phyloP scores from a whole-genome alignment of 2,113 vertebrate species.

The Pteronura brasiliensis region DNA sequence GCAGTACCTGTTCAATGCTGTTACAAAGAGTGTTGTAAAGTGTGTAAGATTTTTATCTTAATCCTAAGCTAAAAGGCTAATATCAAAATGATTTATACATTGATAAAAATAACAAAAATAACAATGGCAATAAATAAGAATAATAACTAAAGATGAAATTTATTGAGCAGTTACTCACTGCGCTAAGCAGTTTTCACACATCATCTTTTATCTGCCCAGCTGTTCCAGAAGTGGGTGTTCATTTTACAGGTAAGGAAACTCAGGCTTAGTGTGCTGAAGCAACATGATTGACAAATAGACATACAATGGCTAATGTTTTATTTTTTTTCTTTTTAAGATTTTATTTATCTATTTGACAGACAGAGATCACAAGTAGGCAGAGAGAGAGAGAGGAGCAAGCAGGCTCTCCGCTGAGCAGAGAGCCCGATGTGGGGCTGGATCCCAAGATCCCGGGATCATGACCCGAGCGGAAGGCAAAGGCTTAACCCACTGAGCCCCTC shows the following conservation, averaged over 20 bases:
- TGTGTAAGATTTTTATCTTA: too few species aligned
- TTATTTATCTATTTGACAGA: too few species aligned
- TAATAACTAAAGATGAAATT: not conserved
- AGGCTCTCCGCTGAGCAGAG: too few species aligned
- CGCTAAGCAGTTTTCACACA: not conserved
- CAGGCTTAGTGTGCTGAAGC: not conserved
- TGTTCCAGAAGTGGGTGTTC: not conserved
- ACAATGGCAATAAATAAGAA: not conserved
- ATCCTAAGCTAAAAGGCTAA: not conserved
- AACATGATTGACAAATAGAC: not conserved
- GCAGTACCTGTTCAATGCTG: not conserved
- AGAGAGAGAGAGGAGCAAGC: too few species aligned
- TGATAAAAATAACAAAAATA: not conserved
- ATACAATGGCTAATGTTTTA: not conserved
- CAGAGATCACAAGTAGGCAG: too few species aligned
- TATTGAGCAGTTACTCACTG: not conserved
- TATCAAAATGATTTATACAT: not conserved
- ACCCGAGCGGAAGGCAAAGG: too few species aligned
- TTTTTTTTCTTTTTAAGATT: too few species aligned
- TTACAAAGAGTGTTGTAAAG: not conserved
- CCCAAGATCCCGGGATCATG: too few species aligned
- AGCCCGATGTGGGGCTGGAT: too few species aligned
- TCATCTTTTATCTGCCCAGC: not conserved
- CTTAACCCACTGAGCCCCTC: too few species aligned
- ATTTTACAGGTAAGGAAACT: not conserved